phyloP scores from a whole-genome alignment of 2,888 invertebrate species.

The Dusona sp. region DNA sequence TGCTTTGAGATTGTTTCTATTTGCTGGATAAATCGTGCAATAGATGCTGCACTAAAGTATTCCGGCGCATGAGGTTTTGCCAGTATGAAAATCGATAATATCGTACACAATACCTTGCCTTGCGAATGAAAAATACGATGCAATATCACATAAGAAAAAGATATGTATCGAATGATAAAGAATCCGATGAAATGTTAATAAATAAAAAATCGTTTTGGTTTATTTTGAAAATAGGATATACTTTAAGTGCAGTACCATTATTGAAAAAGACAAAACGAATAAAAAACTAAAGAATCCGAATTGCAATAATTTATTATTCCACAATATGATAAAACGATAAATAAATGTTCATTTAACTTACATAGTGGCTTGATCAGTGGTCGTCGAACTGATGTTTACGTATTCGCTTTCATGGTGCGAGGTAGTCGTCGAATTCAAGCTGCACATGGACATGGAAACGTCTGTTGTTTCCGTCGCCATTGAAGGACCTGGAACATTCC shows the following conservation, averaged over 20 bases:
- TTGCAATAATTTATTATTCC: not conserved
- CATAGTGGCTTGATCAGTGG: slow-evolving; percentile 77
- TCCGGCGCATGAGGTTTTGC: not conserved
- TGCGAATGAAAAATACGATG: not conserved
- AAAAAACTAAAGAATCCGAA: not conserved
- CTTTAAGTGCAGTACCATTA: not conserved
- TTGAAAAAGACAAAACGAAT: not conserved
- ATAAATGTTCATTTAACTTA: slow-evolving; percentile 69
- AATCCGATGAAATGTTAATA: not conserved
- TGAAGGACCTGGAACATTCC: slow-evolving; percentile 83
- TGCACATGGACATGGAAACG: slow-evolving; percentile 85
- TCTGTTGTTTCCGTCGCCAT: slow-evolving; percentile 86
- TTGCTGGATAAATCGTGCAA: slow-evolving; percentile 16
- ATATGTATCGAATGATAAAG: not conserved
- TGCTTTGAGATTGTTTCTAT: not conserved
- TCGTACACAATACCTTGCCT: not conserved
- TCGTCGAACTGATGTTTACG: slow-evolving; percentile 81
- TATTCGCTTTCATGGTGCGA: slow-evolving; percentile 85
- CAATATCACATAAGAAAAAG: not conserved
- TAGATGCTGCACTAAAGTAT: not conserved
- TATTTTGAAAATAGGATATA: not conserved
- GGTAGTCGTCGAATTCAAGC: slow-evolving; percentile 84
- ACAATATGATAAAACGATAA: not conserved
- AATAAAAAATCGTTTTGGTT: not conserved
- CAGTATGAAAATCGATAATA: not conserved